phyloP scores from a whole-genome alignment of 2,888 invertebrate species.

The Diachrysia chrysitis region DNA sequence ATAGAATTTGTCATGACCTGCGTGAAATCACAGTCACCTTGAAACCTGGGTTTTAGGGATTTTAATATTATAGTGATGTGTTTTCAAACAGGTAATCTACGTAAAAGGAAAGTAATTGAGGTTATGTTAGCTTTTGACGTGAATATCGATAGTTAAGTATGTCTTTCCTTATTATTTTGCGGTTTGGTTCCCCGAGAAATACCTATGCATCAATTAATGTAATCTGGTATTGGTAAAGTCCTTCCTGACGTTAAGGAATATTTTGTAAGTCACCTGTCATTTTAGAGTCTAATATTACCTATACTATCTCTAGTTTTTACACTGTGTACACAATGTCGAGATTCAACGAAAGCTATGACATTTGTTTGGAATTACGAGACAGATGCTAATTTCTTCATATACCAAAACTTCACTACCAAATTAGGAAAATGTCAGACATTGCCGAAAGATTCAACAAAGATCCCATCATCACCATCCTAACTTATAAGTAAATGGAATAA shows the following conservation, averaged over 20 bases:
- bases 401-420: no score
- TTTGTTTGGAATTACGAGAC: no score
- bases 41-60: neutral
- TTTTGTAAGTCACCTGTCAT: neutral
- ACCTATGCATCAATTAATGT: neutral
- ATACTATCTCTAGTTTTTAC: no score
- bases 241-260: neutral
- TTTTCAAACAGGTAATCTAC: neutral
- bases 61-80: neutral
- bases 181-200: neutral
- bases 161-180: neutral
- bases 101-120: neutral
- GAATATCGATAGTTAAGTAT: neutral
- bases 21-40: no score
- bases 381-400: no score
- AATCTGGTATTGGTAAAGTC: neutral
- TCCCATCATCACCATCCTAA: no score
- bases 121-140: neutral
- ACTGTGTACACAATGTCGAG: no score
- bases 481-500: no score
- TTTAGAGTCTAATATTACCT: no score
- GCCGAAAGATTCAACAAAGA: no score
- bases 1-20: neutral
- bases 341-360: no score
- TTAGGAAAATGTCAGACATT: no score